phyloP scores from a whole-genome alignment of 2,888 invertebrate species.

The Hymenopus coronatus region DNA sequence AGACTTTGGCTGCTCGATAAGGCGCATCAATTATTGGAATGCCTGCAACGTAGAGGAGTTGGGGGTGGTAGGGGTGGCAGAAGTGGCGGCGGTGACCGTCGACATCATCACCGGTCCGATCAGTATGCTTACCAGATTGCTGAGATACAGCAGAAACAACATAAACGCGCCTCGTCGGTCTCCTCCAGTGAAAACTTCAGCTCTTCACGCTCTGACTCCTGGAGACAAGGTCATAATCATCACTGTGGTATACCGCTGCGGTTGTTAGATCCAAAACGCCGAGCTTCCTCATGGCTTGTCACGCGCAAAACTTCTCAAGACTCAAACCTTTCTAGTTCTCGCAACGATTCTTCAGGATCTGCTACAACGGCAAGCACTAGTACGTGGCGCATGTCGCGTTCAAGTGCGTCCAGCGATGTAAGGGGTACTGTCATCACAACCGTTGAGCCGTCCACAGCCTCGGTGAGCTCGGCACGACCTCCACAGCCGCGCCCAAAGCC shows the following conservation, averaged over 20 bases:
- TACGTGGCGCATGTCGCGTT: conserved; percentile 84
- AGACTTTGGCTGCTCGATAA: conserved; percentile 48
- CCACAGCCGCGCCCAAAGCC: conserved; percentile 56
- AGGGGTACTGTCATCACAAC: conserved; percentile 29
- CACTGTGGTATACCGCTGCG: conserved; percentile 74
- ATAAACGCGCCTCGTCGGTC: conserved; percentile 76
- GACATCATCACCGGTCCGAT: conserved; percentile 52
- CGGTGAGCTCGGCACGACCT: conserved; percentile 2
- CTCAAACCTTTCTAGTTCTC: conserved; percentile 83
- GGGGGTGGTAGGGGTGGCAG: conserved; percentile 32
- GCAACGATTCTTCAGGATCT: conserved; percentile 89
- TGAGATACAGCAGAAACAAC: conserved; percentile 71
- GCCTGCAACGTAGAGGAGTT: conserved; percentile 40
- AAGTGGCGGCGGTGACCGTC: conserved; percentile 39
- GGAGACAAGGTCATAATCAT: conserved; percentile 67
- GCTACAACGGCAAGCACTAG: conserved; percentile 86
- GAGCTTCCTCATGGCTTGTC: conserved; percentile 85
- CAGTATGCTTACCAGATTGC: conserved; percentile 72
- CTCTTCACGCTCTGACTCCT: conserved; percentile 82
- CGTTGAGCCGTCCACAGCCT: conserved; percentile 17
- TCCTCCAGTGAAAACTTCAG: conserved; percentile 89
- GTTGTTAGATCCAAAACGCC: conserved; percentile 69
- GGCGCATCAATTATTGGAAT: conserved; percentile 53
- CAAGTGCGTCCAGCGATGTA: conserved; percentile 67
- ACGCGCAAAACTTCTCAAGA: conserved; percentile 91